These are phyloP conservation scores for Vulpes ferrilata DNA, from an alignment of 2,113 vertebrate genomes.

Conservation along the genomic window DNA sequence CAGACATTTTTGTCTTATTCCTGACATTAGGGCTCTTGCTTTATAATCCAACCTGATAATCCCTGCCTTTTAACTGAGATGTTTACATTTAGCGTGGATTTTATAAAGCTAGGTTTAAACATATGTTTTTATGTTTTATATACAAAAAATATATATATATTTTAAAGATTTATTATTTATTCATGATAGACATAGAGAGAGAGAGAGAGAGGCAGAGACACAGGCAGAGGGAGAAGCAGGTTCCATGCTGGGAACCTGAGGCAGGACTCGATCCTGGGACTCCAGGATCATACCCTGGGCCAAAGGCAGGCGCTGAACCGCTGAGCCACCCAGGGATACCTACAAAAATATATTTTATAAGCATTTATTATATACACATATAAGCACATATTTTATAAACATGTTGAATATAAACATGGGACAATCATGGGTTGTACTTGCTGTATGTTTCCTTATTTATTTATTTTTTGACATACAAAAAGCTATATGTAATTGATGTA, in stretches of 20 bases:
- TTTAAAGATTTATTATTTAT: not conserved
- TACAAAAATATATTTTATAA: not conserved
- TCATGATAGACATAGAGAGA: too few relatives aligned
- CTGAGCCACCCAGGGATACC: too few relatives aligned
- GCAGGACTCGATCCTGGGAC: too few relatives aligned
- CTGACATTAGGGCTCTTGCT: not conserved
- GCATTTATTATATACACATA: not conserved
- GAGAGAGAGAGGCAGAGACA: too few relatives aligned
- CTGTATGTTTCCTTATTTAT: not conserved
- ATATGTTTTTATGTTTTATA: not conserved
- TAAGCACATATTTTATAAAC: not conserved
- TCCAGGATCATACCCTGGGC: too few relatives aligned
- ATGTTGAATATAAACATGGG: not conserved
- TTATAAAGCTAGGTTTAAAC: not conserved
- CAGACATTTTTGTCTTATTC: not conserved
- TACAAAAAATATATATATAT: not conserved
- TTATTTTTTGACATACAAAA: not conserved
- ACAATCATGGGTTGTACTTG: not conserved
- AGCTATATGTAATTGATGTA: not conserved
- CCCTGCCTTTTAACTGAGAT: not conserved
- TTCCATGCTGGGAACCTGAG: too few relatives aligned
- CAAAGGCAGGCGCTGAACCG: too few relatives aligned
- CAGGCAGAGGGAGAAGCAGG: too few relatives aligned
- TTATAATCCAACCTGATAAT: not conserved
- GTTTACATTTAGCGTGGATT: not conserved